Percentiles rank a stretch among this genome's conserved stretches.
Conservation (phyloP, 2,888 invertebrate genomes). For the Chalcis sispes region DNA sequence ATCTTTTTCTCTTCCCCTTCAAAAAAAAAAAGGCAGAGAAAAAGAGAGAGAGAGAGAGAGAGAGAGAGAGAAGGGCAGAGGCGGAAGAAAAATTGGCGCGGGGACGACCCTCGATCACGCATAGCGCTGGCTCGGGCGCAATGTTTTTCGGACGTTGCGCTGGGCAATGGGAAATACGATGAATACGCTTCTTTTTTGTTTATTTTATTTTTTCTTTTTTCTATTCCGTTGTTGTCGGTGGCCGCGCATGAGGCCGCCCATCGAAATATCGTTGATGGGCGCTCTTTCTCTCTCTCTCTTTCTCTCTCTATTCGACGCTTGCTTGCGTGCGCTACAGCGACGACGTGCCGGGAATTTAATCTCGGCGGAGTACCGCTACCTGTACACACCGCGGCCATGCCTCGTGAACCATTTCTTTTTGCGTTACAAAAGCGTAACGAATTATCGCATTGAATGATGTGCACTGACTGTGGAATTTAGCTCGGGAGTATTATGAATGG, state of each 20-base stretch:
- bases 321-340: not conserved
- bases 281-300: no score
- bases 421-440: not conserved
- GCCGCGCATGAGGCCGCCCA: slow-evolving; percentile 1
- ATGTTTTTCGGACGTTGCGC: slow-evolving; percentile 52
- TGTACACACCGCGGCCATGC: slow-evolving; percentile 69
- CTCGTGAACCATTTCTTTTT: slow-evolving; percentile 72
- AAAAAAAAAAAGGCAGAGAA: not conserved
- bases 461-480: not conserved
- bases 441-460: slow-evolving; percentile 7
- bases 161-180: slow-evolving; percentile 28
- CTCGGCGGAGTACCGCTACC: slow-evolving; percentile 14
- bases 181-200: not conserved
- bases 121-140: slow-evolving; percentile 19
- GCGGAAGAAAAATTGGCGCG: not conserved
- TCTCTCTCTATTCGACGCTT: no score
- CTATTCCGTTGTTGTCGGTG: not conserved
- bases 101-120: not conserved
- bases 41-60: slow-evolving; percentile 5
- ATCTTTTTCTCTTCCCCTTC: not conserved
- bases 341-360: slow-evolving; percentile 34
- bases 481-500: not conserved
- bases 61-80: not conserved
- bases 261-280: slow-evolving; percentile 31
- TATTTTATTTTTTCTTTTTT: no score